Evolutionary conservation across 2,888 invertebrate genomes (phyloP).

Genomic region (Orthosia cruda): DNA sequence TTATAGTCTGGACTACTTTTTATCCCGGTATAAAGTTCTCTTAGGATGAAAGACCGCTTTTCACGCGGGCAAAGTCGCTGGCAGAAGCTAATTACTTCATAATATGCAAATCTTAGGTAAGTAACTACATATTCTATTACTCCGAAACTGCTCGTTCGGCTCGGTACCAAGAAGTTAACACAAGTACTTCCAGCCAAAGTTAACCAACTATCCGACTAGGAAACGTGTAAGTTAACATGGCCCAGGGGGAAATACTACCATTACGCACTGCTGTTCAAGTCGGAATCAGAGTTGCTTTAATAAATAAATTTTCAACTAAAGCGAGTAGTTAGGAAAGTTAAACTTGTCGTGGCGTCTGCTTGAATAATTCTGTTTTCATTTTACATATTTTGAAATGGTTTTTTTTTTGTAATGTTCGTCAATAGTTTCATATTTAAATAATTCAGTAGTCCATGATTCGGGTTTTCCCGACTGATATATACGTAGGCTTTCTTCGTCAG

Average conservation of each 20-base stretch:
- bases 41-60: too few species aligned
- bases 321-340: slow-evolving; percentile 3
- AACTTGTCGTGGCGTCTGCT: not conserved
- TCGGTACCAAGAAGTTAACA: slow-evolving; percentile 40
- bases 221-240: slow-evolving; percentile 40
- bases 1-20: too few species aligned
- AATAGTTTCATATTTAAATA: too few species aligned
- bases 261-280: slow-evolving; percentile 8
- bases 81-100: too few species aligned
- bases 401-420: too few species aligned
- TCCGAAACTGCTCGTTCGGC: slow-evolving; percentile 16
- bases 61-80: too few species aligned
- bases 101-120: not conserved
- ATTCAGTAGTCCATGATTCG: too few species aligned
- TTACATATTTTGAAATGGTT: not conserved
- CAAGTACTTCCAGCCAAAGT: slow-evolving; percentile 28
- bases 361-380: slow-evolving; percentile 14
- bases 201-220: slow-evolving; percentile 13
- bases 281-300: slow-evolving; percentile 10
- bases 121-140: slow-evolving; percentile 23
- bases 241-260: slow-evolving; percentile 23
- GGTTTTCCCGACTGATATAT: too few species aligned
- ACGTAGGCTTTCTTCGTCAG: too few species aligned
- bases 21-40: too few species aligned
- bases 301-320: slow-evolving; percentile 42